phyloP scores from a whole-genome alignment of 2,888 invertebrate genomes.

The Lamellibrachia columna region DNA sequence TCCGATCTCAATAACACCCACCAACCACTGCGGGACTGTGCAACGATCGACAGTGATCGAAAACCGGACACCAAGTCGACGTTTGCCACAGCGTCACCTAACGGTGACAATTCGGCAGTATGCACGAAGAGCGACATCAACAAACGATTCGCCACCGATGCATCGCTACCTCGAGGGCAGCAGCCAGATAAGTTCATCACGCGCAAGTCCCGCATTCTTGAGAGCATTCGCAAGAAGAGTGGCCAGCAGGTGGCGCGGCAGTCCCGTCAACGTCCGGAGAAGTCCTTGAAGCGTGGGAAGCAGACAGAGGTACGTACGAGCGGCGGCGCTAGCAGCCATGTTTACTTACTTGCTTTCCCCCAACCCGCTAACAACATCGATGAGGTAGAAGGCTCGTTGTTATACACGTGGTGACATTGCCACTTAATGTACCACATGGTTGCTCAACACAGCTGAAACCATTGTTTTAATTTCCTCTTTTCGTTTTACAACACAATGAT shows the following conservation, averaged over 20 bases:
- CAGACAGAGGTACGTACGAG: background rate
- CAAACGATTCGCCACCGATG: background rate
- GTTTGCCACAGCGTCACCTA: background rate
- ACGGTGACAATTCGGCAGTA: background rate
- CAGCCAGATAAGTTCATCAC: constrained; percentile 1
- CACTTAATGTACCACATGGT: background rate
- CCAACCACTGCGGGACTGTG: background rate
- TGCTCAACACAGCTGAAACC: background rate
- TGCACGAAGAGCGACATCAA: background rate
- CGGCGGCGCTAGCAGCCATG: background rate
- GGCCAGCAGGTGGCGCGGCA: background rate
- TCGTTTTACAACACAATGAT: background rate
- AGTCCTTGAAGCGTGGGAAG: background rate
- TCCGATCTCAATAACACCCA: background rate
- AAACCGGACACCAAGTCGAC: background rate
- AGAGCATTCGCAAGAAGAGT: background rate
- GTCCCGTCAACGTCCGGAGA: background rate
- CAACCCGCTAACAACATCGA: background rate
- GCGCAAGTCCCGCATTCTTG: background rate
- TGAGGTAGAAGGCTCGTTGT: background rate
- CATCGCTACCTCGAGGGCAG: background rate
- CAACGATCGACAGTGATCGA: background rate
- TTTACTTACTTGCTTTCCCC: background rate
- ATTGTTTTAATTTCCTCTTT: background rate
- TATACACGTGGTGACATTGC: background rate